Conservation (phyloP, 2,888 invertebrate genomes). For the Fragum whitleyi region DNA sequence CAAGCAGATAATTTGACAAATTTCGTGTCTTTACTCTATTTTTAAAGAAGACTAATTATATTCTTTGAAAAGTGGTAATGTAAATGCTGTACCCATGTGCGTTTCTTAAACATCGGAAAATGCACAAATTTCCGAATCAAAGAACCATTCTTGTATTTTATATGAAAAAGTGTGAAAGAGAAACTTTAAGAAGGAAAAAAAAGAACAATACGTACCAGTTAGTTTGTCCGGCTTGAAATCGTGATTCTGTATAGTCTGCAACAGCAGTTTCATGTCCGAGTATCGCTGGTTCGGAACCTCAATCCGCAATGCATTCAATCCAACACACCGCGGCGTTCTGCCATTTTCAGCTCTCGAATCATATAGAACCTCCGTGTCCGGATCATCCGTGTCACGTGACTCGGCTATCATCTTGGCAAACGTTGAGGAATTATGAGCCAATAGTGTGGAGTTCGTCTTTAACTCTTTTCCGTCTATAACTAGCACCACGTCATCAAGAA, state of each 20-base stretch:
- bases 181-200: too few species aligned
- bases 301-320: neutral
- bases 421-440: slow-evolving; percentile 5
- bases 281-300: neutral
- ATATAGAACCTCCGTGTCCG: neutral
- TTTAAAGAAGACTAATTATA: too few species aligned
- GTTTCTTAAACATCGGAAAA: too few species aligned
- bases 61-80: too few species aligned
- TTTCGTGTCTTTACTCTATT: too few species aligned
- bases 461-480: neutral
- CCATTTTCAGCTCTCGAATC: neutral
- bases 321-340: neutral
- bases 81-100: too few species aligned
- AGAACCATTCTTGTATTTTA: too few species aligned
- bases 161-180: too few species aligned
- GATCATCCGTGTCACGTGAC: neutral
- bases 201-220: slow-evolving; percentile 15
- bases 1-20: too few species aligned
- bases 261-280: neutral
- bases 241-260: neutral
- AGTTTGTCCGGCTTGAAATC: neutral
- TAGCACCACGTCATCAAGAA: slow-evolving; percentile 2
- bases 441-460: slow-evolving; percentile 1
- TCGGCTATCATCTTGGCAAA: slow-evolving; percentile 11
- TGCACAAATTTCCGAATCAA: too few species aligned